Base-by-base conservation (phyloP, 2,797 vertebrate genomes). In the Eptatretus atami region DNA sequence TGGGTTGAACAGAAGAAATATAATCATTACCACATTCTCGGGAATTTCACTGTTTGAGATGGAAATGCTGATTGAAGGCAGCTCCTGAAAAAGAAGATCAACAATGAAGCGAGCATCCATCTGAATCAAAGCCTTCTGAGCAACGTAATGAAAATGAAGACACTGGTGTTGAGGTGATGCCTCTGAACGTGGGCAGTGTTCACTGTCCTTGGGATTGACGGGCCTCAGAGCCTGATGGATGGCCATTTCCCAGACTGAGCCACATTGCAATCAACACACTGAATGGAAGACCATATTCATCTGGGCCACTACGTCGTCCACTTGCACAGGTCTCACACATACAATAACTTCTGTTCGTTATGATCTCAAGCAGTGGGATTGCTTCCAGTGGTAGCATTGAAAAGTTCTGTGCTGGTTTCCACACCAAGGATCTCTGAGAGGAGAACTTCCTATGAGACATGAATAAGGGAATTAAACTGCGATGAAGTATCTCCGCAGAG, bases 211-310 rank as follows among this genome's bases (percentile, higher is more conserved):
- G 14, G 6, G 19, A 14, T 57, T 57, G 19, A 57, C 87, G 0
- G 90, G 90, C 90, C 93, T 95, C 68, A 96, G 77, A 6, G 87
- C 84, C 0, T 92, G 86, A 67, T 86, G 86, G 68, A 96, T 90
- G 12, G 86, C 90, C 75, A 83, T 79, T 75, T 95, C 87, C 90
- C 90, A 96, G 80, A 83, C 80, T 75, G n/a, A 88, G 81, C 69
- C 90, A 81, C 10, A 95, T 87, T 2, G 74, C 73, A 10, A 86
- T 85, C 2, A 76, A 66, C 0, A 86, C 88, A 1, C 82, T 85
- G 63, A 82, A 80, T 70, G 86, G 74, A 53, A 86, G 68, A 19
- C 54, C 54, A 19, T 57, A 57, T 72, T 71, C 68, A 67, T 79
- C 63, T 73, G 77, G 65, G 74, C 70, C 11, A 72, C 72, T 69